These are phyloP conservation scores for Plumapathes pennacea DNA, from an alignment of 92 coral and sea anemone genomes.

Conservation along the genomic window DNA sequence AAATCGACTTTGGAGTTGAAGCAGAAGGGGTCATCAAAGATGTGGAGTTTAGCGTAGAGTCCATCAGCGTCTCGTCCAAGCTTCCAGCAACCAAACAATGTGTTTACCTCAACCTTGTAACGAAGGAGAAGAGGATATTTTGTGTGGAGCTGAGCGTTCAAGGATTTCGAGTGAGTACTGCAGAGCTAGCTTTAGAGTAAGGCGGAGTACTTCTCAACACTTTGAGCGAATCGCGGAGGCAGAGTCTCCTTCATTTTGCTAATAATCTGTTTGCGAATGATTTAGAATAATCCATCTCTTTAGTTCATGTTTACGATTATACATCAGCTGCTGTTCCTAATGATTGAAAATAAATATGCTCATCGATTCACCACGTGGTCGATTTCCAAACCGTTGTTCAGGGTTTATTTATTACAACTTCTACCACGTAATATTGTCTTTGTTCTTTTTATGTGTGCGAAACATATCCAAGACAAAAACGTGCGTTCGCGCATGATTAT, in stretches of 20 bases:
- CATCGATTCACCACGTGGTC: too few species aligned
- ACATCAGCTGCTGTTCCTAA: background rate
- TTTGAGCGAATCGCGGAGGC: background rate
- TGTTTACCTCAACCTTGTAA: conserved; percentile 79
- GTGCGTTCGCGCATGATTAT: too few species aligned
- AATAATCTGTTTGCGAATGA: background rate
- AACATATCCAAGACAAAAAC: too few species aligned
- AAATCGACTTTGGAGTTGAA: conserved; percentile 89
- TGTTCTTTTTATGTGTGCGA: too few species aligned
- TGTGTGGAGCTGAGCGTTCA: conserved; percentile 70
- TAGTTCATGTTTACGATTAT: background rate
- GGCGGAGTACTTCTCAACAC: background rate
- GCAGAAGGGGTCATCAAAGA: conserved; percentile 77
- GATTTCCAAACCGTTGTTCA: too few species aligned
- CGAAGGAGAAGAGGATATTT: conserved; percentile 57
- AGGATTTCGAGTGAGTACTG: conserved; percentile 82
- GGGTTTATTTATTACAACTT: too few species aligned
- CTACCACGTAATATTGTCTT: too few species aligned
- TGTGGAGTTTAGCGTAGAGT: conserved; percentile 68
- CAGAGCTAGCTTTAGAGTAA: background rate
- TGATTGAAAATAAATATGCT: background rate
- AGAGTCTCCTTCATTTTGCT: background rate
- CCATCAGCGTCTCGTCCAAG: conserved; percentile 60
- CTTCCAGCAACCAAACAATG: conserved; percentile 66
- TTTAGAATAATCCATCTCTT: background rate